Conservation (phyloP, 2,888 invertebrate genomes). For the Drosophila macrothrix region DNA sequence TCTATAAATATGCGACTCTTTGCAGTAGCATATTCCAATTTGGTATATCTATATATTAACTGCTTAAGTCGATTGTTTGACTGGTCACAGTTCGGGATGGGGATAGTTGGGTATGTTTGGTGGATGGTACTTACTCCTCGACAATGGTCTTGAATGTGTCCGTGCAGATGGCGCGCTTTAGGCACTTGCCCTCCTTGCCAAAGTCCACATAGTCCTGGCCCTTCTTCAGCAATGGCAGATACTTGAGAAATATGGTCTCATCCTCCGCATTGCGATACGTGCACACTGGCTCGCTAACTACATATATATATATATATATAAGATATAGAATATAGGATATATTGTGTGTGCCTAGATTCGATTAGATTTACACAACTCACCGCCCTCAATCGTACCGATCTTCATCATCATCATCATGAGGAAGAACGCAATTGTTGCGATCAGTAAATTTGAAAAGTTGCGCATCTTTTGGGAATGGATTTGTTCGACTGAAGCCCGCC, state of each 20-base stretch:
- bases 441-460: slow-evolving; percentile 22
- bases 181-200: slow-evolving; percentile 77
- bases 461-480: slow-evolving; percentile 45
- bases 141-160: slow-evolving; percentile 73
- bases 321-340: background rate
- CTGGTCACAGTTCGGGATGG: background rate
- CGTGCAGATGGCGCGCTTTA: slow-evolving; percentile 78
- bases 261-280: slow-evolving; percentile 76
- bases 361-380: slow-evolving; percentile 1
- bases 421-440: slow-evolving; percentile 16
- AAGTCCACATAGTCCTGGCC: slow-evolving; percentile 83
- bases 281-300: slow-evolving; percentile 78
- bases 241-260: slow-evolving; percentile 81
- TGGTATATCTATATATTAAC: too few species aligned
- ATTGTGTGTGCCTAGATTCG: background rate
- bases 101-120: background rate
- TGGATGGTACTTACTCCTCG: slow-evolving; percentile 77
- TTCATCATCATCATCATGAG: slow-evolving; percentile 34
- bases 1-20: too few species aligned
- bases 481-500: slow-evolving; percentile 35
- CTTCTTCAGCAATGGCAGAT: slow-evolving; percentile 68
- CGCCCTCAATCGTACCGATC: slow-evolving; percentile 21
- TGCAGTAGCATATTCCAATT: background rate
- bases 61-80: background rate
- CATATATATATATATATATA: background rate